Conservation (phyloP, 2,888 invertebrate species). For the Hyalella azteca region DNA sequence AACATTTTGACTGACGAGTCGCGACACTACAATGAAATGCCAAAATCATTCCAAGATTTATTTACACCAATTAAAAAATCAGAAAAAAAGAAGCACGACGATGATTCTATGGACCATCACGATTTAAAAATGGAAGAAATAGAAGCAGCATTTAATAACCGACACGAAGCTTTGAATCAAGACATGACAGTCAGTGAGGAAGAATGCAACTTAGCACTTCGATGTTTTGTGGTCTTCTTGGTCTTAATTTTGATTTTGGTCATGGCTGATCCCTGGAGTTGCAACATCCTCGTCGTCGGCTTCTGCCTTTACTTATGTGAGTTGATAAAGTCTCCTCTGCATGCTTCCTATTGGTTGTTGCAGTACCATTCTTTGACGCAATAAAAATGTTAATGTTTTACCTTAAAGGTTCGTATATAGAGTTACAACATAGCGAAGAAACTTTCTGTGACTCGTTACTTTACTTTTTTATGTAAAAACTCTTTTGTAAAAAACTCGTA, state of each 20-base stretch:
- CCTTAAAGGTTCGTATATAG: too few relatives aligned
- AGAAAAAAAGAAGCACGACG: background rate
- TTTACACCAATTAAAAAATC: background rate
- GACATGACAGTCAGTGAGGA: background rate
- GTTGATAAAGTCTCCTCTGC: too few relatives aligned
- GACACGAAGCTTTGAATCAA: background rate
- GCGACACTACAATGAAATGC: background rate
- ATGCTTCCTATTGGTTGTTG: too few relatives aligned
- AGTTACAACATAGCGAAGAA: too few relatives aligned
- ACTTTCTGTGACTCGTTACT: too few relatives aligned
- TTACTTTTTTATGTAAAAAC: too few relatives aligned
- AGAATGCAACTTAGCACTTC: background rate
- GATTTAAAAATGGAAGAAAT: background rate
- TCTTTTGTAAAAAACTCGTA: too few relatives aligned
- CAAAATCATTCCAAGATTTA: slow-evolving; percentile 24
- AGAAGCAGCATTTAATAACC: background rate
- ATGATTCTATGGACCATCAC: too few relatives aligned
- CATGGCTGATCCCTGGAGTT: slow-evolving; percentile 24
- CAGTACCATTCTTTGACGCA: too few relatives aligned
- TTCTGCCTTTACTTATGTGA: slow-evolving; percentile 23
- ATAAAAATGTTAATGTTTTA: too few relatives aligned
- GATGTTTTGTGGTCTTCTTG: background rate
- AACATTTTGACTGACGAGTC: background rate
- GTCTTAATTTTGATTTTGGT: slow-evolving; percentile 2
- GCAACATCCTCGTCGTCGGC: background rate